phyloP scores from a whole-genome alignment of 1,140 invertebrate species.

The Drosophila ananassae region DNA sequence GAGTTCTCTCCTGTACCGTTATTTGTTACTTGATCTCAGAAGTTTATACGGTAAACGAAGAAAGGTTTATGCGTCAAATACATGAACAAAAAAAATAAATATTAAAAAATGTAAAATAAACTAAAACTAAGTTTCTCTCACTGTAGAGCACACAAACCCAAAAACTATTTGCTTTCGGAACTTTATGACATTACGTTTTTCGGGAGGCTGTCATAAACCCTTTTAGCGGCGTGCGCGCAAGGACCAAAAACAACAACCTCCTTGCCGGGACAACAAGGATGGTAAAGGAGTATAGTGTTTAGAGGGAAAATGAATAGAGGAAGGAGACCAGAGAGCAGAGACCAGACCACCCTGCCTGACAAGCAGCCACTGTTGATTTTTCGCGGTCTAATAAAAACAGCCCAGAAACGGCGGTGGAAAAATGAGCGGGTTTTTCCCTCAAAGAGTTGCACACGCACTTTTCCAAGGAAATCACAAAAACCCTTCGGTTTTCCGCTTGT shows the following conservation, averaged over 20 bases:
- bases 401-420: slow-evolving; percentile 31
- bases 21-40: too few relatives aligned
- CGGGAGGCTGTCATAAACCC: slow-evolving; percentile 68
- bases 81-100: neutral
- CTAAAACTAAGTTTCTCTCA: neutral
- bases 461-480: slow-evolving; percentile 72
- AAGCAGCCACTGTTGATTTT: slow-evolving; percentile 77
- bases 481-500: slow-evolving; percentile 56
- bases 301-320: neutral
- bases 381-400: slow-evolving; percentile 78
- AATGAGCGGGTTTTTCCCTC: slow-evolving; percentile 32
- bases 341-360: slow-evolving; percentile 43
- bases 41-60: too few relatives aligned
- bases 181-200: slow-evolving; percentile 68
- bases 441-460: slow-evolving; percentile 72
- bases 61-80: too few relatives aligned
- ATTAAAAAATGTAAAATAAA: neutral
- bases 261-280: slow-evolving; percentile 4
- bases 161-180: slow-evolving; percentile 39
- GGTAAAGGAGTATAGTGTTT: slow-evolving; percentile 2
- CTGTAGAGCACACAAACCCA: neutral
- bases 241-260: slow-evolving; percentile 41
- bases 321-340: neutral
- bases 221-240: slow-evolving; percentile 64
- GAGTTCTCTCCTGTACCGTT: too few relatives aligned